Evolutionary conservation across 2,797 vertebrate genomes (phyloP).

Genomic region (Mus minutoides): DNA sequence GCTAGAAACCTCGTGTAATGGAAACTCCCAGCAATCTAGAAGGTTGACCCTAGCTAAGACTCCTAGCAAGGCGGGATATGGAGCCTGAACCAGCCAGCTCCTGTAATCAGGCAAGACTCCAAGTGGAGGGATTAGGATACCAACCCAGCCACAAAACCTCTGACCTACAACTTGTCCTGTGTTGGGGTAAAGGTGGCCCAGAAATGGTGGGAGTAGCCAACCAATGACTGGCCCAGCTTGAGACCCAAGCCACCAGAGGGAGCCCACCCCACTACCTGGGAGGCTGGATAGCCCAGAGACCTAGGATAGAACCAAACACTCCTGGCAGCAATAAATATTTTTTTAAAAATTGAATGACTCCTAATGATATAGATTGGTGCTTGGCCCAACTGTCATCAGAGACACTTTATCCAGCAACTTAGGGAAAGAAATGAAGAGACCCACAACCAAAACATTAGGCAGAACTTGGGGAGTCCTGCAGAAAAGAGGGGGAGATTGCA

Average conservation of each 20-base stretch:
- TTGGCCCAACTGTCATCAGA: background rate
- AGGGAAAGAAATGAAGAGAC: background rate
- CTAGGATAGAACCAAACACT: background rate
- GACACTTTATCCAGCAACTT: background rate
- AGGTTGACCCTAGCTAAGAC: background rate
- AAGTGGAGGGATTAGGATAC: background rate
- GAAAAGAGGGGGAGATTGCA: background rate
- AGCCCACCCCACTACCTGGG: background rate
- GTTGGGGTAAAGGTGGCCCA: background rate
- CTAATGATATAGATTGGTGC: background rate
- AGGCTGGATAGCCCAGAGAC: background rate
- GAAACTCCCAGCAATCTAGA: background rate
- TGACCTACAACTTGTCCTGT: background rate
- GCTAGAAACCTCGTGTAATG: background rate
- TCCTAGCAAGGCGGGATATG: background rate
- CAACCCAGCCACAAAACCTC: background rate
- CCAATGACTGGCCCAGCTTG: background rate
- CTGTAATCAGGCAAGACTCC: background rate
- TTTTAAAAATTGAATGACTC: background rate
- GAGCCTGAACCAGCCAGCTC: background rate
- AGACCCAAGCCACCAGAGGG: background rate
- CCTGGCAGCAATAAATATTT: background rate
- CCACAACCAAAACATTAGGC: background rate
- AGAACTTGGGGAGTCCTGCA: background rate
- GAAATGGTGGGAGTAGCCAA: background rate